Conservation (phyloP, 2,888 invertebrate genomes). For the Leptopterna dolabrata region DNA sequence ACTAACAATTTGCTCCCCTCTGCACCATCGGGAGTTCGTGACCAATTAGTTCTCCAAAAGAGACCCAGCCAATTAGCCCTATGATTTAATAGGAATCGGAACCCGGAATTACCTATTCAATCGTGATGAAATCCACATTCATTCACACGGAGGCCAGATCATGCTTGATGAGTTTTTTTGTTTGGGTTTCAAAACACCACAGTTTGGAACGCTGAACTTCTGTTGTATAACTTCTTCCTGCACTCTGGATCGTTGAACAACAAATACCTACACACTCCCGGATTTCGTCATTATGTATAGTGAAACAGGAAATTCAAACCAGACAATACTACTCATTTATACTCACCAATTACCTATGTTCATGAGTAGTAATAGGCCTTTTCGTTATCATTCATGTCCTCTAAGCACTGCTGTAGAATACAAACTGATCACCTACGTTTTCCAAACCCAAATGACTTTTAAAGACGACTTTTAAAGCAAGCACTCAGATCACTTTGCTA, state of each 20-base stretch:
- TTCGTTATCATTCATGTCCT: no score
- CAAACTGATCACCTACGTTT: no score
- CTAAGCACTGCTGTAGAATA: no score
- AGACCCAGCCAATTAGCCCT: conserved; percentile 23
- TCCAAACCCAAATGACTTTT: no score
- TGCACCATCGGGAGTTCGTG: conserved; percentile 12
- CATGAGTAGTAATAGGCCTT: no score
- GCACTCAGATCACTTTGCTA: no score
- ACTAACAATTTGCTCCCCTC: conserved; percentile 32
- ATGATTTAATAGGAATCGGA: conserved; percentile 6
- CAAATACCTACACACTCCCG: no score
- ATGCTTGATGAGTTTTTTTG: background rate
- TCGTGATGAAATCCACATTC: conserved; percentile 11
- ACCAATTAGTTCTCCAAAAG: conserved; percentile 43
- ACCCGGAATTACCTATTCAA: background rate
- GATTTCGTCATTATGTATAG: no score
- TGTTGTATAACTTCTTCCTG: background rate
- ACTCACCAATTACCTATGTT: no score
- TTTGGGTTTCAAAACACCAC: background rate
- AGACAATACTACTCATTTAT: no score
- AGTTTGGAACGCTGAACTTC: background rate
- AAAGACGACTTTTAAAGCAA: no score
- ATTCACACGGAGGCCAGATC: background rate
- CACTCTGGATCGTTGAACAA: background rate
- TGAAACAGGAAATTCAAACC: no score